Base-by-base conservation (phyloP, 2,113 vertebrate genomes). In the Heloderma charlesbogerti region DNA sequence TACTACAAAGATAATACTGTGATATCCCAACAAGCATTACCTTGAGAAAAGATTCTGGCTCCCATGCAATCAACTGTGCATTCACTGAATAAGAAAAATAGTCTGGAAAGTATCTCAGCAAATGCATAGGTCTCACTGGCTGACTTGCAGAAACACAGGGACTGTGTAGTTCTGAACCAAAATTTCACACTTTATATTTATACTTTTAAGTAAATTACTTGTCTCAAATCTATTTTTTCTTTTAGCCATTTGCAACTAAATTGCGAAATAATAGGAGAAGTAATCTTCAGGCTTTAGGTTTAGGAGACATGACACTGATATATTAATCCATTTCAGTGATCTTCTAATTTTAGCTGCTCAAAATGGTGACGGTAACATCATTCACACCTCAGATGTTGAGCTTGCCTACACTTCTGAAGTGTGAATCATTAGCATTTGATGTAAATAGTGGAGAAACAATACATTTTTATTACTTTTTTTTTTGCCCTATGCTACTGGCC, bases 281-380 rank as follows among this genome's bases (percentile, higher is more conserved):
- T 66, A 71, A 88, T 86, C 83, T 92, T 91, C 0, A 0, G 89
- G 29, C 57, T 85, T 57, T 37, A 77, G 67, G 2, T 1, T 92
- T 93, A 0, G 16, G 84, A 94, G 37, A 82, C 9, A 13, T 71
- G 83, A 86, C 48, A 71, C 66, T 72, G 67, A 84, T 84, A 67
- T 91, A 93, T 77, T 91, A 75, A 94, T 25, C 37, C 88, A n/a
- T 90, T 91, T 88, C 94, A 88, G 54, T 74, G 34, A 29, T 45
- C 79, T 88, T 93, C 48, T 85, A n/a, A 91, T 95, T 92, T 94
- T 89, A 94, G 45, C 16, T 20, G 88, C 72, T 86, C 22, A 9
- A 37, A 27, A 0, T 89, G 88, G 93, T 81, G 87, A 12, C 69
- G 75, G 75, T 72, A 60, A 45, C 72, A 22, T 88, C 89, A 94